Percentiles rank a stretch among this genome's conserved stretches.
Evolutionary conservation across 2,888 invertebrate species (phyloP).

Genomic region (Euclidia mi): DNA sequence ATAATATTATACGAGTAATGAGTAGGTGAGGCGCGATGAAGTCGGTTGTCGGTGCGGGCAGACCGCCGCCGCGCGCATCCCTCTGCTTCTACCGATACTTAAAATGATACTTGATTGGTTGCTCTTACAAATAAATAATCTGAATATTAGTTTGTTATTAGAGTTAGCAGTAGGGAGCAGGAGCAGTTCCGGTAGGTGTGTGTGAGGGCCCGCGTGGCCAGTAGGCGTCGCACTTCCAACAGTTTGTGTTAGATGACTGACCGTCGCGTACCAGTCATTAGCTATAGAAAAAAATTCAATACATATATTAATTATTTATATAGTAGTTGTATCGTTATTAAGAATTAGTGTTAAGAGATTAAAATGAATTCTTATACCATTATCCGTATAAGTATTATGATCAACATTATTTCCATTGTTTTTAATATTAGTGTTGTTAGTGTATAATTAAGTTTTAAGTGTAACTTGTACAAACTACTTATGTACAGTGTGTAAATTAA

Average conservation of each 20-base stretch:
- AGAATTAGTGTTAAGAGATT: conserved; percentile 83
- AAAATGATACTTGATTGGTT: conserved; percentile 25
- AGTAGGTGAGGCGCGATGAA: conserved; percentile 53
- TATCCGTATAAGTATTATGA: conserved; percentile 88
- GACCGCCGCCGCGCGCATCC: neutral
- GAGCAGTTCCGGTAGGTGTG: conserved; percentile 31
- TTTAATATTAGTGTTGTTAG: conserved; percentile 80
- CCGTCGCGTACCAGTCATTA: conserved; percentile 86
- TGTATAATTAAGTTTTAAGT: conserved; percentile 69
- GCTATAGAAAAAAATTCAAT: conserved; percentile 73
- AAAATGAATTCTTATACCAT: conserved; percentile 82
- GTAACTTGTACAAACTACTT: conserved; percentile 88
- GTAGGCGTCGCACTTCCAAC: conserved; percentile 10
- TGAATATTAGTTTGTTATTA: conserved; percentile 33
- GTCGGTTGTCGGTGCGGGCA: conserved; percentile 25
- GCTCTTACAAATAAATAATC: conserved; percentile 17
- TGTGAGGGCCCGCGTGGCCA: neutral
- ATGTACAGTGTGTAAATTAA: conserved; percentile 83
- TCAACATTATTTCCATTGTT: conserved; percentile 88
- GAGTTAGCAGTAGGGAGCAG: conserved; percentile 34
- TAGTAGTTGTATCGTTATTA: conserved; percentile 78
- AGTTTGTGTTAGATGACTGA: conserved; percentile 74
- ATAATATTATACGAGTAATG: conserved; percentile 51
- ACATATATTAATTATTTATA: conserved; percentile 82
- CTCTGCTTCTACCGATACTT: neutral